Base-by-base conservation (phyloP, 2,113 vertebrate species). In the Penelope pileata region DNA sequence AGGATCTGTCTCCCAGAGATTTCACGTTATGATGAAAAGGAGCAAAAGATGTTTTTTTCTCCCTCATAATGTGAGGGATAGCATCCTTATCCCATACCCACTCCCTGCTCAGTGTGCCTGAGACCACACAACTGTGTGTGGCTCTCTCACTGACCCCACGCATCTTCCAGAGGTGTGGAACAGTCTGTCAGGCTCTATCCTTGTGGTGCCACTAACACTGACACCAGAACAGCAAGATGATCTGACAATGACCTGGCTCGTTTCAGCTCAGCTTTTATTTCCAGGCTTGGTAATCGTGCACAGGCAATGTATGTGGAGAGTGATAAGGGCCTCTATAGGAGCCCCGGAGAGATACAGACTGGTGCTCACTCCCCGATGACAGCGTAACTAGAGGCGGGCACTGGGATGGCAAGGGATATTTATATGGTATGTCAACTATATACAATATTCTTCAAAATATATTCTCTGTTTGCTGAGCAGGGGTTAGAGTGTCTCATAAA, bases 401-500 rank as follows among this genome's bases (percentile, higher is more conserved):
- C 19, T 22, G 45, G 45, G 26, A 70, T 85, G 50, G 72, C 42
- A 74, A 88, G 74, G 48, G 40, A 69, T 93, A 96, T 93, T 86
- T 95, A 95, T 90, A 73, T 6, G 45, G 24, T 78, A 50, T 48
- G 76, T 88, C 80, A 93, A 59, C 60, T 66, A 83, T 72, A 80
- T 86, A 90, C 29, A 78, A 72, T 78, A 93, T 70, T 73, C 91
- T 95, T 90, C 83, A 83, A 86, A 94, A 96, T 93, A 94, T 83
- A 90, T 83, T 64, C 72, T 77, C 51, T 88, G n/a, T 88, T 97
- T 84, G 69, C 82, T 58, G 40, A 94, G 72, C 47, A 75, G 79
- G 22, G 76, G 88, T 94, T 96, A 96, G 86, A 3, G 14, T 58
- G n/a, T 64, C 90, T 95, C 76, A 83, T 96, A 94, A 95, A 93